phyloP scores from a whole-genome alignment of 2,888 invertebrate species.

The Criorhina ranunculi region DNA sequence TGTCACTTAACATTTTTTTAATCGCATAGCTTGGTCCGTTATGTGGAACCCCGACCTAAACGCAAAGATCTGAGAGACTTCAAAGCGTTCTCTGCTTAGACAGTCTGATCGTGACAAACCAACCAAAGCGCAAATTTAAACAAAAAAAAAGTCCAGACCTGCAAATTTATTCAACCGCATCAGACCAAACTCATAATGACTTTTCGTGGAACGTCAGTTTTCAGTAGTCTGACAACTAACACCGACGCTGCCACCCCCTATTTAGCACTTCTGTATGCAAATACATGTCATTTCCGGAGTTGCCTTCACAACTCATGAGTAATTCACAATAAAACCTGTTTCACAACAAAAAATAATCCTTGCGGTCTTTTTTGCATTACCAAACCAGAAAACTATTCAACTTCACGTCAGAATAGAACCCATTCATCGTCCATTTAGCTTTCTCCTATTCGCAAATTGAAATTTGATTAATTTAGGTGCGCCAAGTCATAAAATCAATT shows the following conservation, averaged over 20 bases:
- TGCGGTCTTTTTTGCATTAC: slow-evolving; percentile 21
- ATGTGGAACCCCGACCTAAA: too few relatives aligned
- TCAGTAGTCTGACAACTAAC: not conserved
- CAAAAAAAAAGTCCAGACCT: too few relatives aligned
- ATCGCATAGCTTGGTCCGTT: too few relatives aligned
- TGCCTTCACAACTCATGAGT: slow-evolving; percentile 15
- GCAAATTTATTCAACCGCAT: too few relatives aligned
- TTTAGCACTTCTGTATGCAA: slow-evolving; percentile 47
- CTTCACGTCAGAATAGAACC: slow-evolving; percentile 7
- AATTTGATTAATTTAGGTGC: slow-evolving; percentile 37
- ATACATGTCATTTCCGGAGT: slow-evolving; percentile 58
- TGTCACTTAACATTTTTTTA: too few relatives aligned
- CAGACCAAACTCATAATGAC: too few relatives aligned
- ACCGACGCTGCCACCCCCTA: slow-evolving; percentile 42
- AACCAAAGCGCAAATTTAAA: too few relatives aligned
- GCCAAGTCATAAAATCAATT: slow-evolving; percentile 26
- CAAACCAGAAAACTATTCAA: slow-evolving; percentile 5
- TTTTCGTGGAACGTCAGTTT: too few relatives aligned
- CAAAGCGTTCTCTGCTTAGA: too few relatives aligned
- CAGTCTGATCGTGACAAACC: too few relatives aligned
- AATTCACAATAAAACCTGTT: slow-evolving; percentile 33
- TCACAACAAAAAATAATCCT: slow-evolving; percentile 17
- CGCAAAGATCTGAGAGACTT: too few relatives aligned
- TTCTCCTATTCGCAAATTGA: slow-evolving; percentile 18
- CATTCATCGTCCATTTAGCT: slow-evolving; percentile 8